A percentile compares a stretch with the other conserved stretches of the same genome.
These are phyloP conservation scores for Nymphicus hollandicus DNA, from an alignment of 2,113 vertebrate species.

Conservation along the genomic window DNA sequence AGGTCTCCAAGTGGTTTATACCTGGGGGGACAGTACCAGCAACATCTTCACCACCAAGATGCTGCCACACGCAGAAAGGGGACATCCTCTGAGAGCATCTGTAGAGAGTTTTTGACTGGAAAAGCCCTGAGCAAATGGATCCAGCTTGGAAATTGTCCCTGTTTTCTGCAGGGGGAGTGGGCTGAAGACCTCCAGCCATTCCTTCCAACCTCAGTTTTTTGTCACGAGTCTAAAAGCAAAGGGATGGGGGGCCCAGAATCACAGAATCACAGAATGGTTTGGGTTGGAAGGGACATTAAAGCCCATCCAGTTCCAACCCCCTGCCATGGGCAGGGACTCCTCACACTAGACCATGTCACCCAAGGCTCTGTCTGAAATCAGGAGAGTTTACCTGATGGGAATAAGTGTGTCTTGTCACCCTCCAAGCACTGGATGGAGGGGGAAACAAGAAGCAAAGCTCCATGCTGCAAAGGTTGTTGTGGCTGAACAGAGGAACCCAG, in stretches of 20 bases:
- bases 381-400: not conserved
- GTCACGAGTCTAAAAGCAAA: not conserved
- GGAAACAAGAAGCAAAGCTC: not conserved
- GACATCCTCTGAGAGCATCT: not conserved
- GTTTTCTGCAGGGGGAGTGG: not conserved
- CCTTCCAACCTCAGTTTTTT: not conserved
- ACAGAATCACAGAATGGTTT: not conserved
- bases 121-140: not conserved
- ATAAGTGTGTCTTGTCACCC: not conserved
- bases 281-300: not conserved
- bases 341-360: not conserved
- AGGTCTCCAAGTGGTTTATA: not conserved
- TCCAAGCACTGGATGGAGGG: not conserved
- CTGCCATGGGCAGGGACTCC: not conserved
- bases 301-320: not conserved
- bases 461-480: rapidly evolving
- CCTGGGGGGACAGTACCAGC: not conserved
- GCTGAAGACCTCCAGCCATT: not conserved
- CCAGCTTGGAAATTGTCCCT: not conserved
- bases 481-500: not conserved
- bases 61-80: not conserved
- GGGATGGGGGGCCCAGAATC: not conserved
- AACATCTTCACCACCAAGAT: not conserved
- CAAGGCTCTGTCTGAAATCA: not conserved
- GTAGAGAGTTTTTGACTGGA: not conserved